Conservation (phyloP, 1,140 invertebrate species). For the Stenopsyche tienmushanensis region DNA sequence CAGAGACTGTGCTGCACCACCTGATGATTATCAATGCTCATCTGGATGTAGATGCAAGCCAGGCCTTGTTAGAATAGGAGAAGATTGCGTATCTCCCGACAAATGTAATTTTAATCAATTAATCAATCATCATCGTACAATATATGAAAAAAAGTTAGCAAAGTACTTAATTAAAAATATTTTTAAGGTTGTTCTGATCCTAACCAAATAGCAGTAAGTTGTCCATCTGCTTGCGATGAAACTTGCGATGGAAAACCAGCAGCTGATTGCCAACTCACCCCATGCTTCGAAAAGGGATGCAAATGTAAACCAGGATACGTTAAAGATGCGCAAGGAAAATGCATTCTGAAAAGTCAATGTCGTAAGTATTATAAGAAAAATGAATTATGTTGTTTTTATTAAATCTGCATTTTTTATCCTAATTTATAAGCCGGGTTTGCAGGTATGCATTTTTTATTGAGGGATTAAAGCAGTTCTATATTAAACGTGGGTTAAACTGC, state of each 20-base stretch:
- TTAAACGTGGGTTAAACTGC: no score
- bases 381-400: no score
- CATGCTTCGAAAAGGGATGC: conserved; percentile 19
- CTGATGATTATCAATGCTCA: conserved; percentile 12
- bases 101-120: conserved; percentile 18
- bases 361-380: no score
- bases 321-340: neutral
- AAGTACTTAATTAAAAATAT: neutral
- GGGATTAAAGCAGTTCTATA: no score
- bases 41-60: conserved; percentile 21
- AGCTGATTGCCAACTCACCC: conserved; percentile 1
- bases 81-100: conserved; percentile 3
- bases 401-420: no score
- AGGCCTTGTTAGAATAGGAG: conserved; percentile 14
- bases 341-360: conserved; percentile 5
- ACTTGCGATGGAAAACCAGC: neutral
- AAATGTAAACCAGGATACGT: conserved; percentile 7
- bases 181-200: conserved; percentile 21
- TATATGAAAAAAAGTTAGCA: neutral
- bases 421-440: no score
- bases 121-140: neutral
- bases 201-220: conserved; percentile 23
- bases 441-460: no score
- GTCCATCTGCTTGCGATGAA: conserved; percentile 25
- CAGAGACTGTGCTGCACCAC: conserved; percentile 21